Evolutionary conservation across 2,888 invertebrate genomes (phyloP), one percentile per base, ranked within the genome.

Genomic region (Brenthis hecate): DNA sequence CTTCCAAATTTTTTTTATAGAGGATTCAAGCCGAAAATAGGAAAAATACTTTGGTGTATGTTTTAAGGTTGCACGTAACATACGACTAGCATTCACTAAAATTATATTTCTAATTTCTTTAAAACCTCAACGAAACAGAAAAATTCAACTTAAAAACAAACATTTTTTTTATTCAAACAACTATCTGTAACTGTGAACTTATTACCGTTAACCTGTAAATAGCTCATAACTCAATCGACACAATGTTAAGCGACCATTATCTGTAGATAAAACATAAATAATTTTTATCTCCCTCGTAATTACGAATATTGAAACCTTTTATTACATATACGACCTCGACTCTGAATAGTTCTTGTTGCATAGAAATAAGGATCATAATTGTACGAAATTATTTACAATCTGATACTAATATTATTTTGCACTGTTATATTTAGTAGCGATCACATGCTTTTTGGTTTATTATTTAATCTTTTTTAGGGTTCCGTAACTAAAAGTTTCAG

Each of bases 191-290:
- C 36, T 43, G 36, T 43, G n/a, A 19, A 16, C 3, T 19, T 65
- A 19, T 43, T 53, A 13, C 51, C 54, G 23, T 54, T 47, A 28
- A 66, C 53, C 28, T 66, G 58, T 48, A 66, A 54, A 48, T 47
- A 58, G 53, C 16, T 54, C 53, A 48, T 57, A 48, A 54, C 43
- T 66, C 65, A 64, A 56, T 48, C 65, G 58, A 48, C 48, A 61
- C 61, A 55, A 61, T 50, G 56, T 66, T 66, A 66, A 60, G 48
- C 58, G 23, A 16, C 48, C 19, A 50, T 32, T 62, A 50, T 57
- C 65, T 32, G 60, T 62, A 69, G 56, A 69, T 67, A 65, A 57
- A 66, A 66, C 53, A 69, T 66, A 69, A 66, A 69, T 69, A 48
- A 66, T 69, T 69, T 55, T 57, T 66, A 69, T 69, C 61, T 65